phyloP scores from a whole-genome alignment of 2,888 invertebrate species.

The Papilio protenor region DNA sequence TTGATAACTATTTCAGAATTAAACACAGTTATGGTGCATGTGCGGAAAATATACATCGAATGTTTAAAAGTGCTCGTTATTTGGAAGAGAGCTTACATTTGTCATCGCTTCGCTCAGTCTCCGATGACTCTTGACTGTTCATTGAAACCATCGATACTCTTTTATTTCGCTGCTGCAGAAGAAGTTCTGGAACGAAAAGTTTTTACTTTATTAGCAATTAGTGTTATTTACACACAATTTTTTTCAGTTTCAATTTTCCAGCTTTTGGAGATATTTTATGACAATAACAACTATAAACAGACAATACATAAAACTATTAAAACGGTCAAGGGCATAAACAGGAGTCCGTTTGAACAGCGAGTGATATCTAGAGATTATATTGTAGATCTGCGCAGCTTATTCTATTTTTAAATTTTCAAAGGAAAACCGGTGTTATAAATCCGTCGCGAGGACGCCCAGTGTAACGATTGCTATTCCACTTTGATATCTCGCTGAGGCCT shows the following conservation, averaged over 20 bases:
- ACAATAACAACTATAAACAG: background rate
- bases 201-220: slow-evolving; percentile 3
- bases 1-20: slow-evolving; percentile 40
- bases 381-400: slow-evolving; percentile 6
- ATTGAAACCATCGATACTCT: slow-evolving; percentile 76
- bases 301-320: background rate
- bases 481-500: slow-evolving; percentile 48
- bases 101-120: slow-evolving; percentile 73
- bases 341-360: background rate
- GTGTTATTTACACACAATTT: background rate
- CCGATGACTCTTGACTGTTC: slow-evolving; percentile 73
- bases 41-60: slow-evolving; percentile 15
- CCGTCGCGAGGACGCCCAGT: slow-evolving; percentile 28
- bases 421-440: slow-evolving; percentile 32
- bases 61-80: slow-evolving; percentile 24
- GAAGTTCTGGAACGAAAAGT: slow-evolving; percentile 68
- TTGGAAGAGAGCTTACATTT: slow-evolving; percentile 68
- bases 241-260: background rate
- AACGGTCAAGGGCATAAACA: slow-evolving; percentile 14
- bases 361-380: slow-evolving; percentile 20
- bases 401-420: slow-evolving; percentile 33
- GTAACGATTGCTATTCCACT: slow-evolving; percentile 38
- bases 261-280: too few species aligned
- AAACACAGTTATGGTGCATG: slow-evolving; percentile 17
- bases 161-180: slow-evolving; percentile 75